Percentiles rank a stretch among this genome's conserved stretches.
Conservation (phyloP, 2,113 vertebrate genomes). For the Chlorodrepanis virens region DNA sequence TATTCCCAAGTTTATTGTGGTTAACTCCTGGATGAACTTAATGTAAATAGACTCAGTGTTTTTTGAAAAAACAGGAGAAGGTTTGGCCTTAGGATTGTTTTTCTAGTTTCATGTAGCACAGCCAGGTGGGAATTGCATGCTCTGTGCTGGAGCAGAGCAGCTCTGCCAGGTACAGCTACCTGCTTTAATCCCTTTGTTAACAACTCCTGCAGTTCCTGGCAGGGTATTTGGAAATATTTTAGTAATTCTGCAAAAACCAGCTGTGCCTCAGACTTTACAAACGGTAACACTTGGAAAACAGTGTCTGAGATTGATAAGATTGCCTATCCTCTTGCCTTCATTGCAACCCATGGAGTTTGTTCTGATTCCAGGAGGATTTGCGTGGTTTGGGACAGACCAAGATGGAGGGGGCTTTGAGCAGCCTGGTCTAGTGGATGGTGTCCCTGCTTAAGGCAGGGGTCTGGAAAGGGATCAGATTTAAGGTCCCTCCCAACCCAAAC, state of each 20-base stretch:
- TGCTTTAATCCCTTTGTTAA: background rate
- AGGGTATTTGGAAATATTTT: background rate
- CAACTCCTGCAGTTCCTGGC: background rate
- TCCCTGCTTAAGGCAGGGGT: background rate
- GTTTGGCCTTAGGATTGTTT: background rate
- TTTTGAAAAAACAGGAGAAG: background rate
- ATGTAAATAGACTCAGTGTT: background rate
- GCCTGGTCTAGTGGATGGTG: background rate
- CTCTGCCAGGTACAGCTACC: conserved; percentile 3
- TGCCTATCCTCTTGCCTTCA: rapidly evolving
- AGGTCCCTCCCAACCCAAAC: background rate
- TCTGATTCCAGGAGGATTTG: background rate
- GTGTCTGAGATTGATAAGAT: rapidly evolving
- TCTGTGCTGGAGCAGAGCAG: background rate
- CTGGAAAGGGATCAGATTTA: background rate
- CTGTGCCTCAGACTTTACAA: background rate
- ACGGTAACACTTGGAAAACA: background rate
- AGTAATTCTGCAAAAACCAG: background rate
- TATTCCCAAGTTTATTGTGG: background rate
- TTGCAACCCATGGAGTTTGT: rapidly evolving
- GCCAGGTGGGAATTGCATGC: background rate
- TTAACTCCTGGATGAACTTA: background rate
- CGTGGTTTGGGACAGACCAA: background rate
- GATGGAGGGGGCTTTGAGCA: background rate
- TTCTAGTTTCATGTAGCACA: background rate